Evolutionary conservation across 2,113 vertebrate species (phyloP).

Genomic region (Peromyscus polionotus): DNA sequence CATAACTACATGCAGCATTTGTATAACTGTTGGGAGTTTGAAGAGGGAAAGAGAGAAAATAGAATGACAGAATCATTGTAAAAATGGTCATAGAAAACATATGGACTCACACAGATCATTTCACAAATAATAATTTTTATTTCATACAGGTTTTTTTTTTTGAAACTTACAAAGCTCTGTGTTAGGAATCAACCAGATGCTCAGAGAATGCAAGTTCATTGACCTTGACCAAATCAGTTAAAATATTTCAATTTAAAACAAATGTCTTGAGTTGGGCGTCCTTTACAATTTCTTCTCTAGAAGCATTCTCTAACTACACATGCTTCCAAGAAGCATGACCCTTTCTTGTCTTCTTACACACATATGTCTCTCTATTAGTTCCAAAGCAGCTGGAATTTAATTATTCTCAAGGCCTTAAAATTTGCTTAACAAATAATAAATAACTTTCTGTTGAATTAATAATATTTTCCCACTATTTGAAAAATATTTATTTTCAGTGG

Average conservation of each 20-base stretch:
- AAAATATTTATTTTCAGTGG: neutral
- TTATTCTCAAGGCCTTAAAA: neutral
- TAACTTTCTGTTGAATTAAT: neutral
- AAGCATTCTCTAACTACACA: neutral
- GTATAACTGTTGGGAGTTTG: neutral
- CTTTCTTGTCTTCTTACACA: neutral
- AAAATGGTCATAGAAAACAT: slow-evolving; percentile 8
- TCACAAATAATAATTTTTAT: neutral
- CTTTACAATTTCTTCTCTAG: neutral
- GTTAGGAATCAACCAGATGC: neutral
- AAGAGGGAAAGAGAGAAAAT: neutral
- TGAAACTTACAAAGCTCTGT: neutral
- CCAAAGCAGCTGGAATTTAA: neutral
- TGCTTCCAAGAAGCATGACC: neutral
- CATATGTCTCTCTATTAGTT: neutral
- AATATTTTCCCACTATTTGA: neutral
- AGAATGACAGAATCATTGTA: neutral
- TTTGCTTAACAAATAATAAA: neutral
- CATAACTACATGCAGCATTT: neutral
- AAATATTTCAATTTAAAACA: slow-evolving; percentile 23
- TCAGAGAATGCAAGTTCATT: neutral
- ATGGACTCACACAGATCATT: neutral
- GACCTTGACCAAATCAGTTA: neutral
- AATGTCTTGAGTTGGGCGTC: neutral
- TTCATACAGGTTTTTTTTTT: neutral